These are phyloP conservation scores for Acromyrmex charruanus DNA, from an alignment of 1,140 invertebrate genomes.

Conservation along the genomic window DNA sequence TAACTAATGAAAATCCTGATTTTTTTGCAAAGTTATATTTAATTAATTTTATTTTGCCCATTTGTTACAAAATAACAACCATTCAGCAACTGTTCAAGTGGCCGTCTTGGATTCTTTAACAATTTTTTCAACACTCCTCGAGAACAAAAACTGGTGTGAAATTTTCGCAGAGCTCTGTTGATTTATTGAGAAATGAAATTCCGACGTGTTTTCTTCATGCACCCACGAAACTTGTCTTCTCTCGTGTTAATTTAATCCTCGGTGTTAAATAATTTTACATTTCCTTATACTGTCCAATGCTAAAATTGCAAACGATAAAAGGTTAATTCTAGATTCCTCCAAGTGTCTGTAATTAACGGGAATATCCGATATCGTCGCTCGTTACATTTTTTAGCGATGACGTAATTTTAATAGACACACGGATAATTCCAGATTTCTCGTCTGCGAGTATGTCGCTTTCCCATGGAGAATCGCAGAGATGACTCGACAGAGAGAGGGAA, in stretches of 20 bases:
- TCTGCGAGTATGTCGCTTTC: background rate
- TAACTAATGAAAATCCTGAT: too few species aligned
- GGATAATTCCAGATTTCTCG: conserved; percentile 29
- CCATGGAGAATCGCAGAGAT: background rate
- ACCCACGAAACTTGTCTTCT: background rate
- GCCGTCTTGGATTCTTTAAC: too few species aligned
- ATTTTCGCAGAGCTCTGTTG: too few species aligned
- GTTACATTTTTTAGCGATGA: conserved; percentile 38
- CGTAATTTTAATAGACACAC: background rate
- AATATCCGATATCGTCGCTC: conserved; percentile 24
- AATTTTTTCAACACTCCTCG: background rate
- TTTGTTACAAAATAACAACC: too few species aligned
- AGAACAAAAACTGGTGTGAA: background rate
- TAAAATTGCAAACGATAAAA: background rate
- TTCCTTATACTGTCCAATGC: background rate
- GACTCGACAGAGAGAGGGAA: background rate
- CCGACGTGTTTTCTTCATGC: background rate
- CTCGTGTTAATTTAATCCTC: background rate
- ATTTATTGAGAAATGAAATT: conserved; percentile 21
- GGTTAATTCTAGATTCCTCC: background rate
- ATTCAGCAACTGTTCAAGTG: too few species aligned
- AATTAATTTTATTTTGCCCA: too few species aligned
- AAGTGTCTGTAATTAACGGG: conserved; percentile 9
- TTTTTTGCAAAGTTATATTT: too few species aligned
- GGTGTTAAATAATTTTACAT: background rate